These are phyloP conservation scores for Tadarida brasiliensis DNA, from an alignment of 2,797 vertebrate genomes.

Conservation along the genomic window DNA sequence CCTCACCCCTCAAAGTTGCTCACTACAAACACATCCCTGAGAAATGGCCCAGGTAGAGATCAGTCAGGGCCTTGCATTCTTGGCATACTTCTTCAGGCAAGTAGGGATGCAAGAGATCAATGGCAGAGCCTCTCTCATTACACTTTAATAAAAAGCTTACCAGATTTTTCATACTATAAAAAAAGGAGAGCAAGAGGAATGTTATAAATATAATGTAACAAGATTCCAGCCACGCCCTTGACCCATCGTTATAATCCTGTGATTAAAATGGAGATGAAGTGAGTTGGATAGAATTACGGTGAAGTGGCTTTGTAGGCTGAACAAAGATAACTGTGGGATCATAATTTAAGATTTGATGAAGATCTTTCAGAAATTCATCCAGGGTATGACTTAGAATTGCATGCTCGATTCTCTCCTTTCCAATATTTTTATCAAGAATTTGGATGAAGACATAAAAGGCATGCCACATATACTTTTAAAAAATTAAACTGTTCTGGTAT, in stretches of 20 bases:
- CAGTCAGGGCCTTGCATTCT: not conserved
- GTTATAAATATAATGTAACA: not conserved
- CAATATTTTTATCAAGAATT: not conserved
- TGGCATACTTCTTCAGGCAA: not conserved
- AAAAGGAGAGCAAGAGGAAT: not conserved
- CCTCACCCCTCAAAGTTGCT: not conserved
- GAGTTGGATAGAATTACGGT: not conserved
- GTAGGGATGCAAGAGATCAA: not conserved
- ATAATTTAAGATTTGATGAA: not conserved
- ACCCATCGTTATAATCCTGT: not conserved
- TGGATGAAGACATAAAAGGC: not conserved
- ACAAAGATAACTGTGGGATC: not conserved
- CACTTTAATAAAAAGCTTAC: not conserved
- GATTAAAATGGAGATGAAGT: constrained; percentile 12
- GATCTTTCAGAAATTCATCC: not conserved
- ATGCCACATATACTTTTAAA: not conserved
- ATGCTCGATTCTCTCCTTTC: not conserved
- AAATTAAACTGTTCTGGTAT: not conserved
- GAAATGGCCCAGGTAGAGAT: not conserved
- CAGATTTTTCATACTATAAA: not conserved
- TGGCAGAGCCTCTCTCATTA: not conserved
- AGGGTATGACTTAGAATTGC: not conserved
- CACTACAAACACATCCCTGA: not conserved
- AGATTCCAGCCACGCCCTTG: not conserved
- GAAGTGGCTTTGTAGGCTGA: not conserved